phyloP scores from a whole-genome alignment of 2,113 vertebrate genomes.

The Serilophus lunatus region DNA sequence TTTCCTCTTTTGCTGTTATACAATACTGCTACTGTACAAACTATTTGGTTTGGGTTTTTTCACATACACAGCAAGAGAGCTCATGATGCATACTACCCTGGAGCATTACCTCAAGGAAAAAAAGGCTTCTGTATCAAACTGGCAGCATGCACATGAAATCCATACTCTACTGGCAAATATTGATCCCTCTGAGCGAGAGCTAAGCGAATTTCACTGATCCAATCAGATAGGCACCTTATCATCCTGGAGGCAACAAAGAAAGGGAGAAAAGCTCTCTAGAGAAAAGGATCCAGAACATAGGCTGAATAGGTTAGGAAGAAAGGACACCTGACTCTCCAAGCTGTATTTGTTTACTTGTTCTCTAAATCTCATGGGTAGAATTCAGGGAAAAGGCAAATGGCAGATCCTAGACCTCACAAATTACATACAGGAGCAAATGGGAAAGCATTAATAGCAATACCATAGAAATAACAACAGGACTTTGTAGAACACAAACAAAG shows the following conservation, averaged over 20 bases:
- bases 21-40: background rate
- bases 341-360: background rate
- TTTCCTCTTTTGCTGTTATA: background rate
- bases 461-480: background rate
- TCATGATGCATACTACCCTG: background rate
- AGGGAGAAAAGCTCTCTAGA: background rate
- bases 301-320: background rate
- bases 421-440: background rate
- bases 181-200: constrained; percentile 5
- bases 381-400: background rate
- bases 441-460: background rate
- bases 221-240: background rate
- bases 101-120: background rate
- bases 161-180: background rate
- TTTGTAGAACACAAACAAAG: background rate
- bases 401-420: background rate
- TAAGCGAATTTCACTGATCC: constrained; percentile 10
- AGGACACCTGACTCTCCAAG: background rate
- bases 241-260: background rate
- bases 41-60: background rate
- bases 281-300: background rate
- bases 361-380: background rate
- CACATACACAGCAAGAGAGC: background rate
- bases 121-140: background rate
- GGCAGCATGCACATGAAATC: constrained; percentile 25